A percentile compares a stretch with the other conserved stretches of the same genome.
Evolutionary conservation across 2,888 invertebrate genomes (phyloP).

Genomic region (Lithophane leautieri): DNA sequence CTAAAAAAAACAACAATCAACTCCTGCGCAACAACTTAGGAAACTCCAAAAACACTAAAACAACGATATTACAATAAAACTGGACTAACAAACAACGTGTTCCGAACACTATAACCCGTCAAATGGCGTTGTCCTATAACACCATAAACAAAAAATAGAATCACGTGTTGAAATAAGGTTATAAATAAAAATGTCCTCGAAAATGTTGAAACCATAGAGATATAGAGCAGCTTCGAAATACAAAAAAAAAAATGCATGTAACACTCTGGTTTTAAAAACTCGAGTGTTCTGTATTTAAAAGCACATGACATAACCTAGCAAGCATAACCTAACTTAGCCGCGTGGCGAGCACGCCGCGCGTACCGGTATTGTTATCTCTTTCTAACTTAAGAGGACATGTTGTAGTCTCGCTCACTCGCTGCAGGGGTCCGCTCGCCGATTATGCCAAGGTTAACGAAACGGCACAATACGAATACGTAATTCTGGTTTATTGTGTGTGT

Average conservation of each 20-base stretch:
- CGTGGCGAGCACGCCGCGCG: constrained; percentile 80
- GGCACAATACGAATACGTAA: constrained; percentile 43
- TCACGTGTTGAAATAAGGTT: constrained; percentile 52
- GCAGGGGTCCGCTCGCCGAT: constrained; percentile 54
- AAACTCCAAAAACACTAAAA: constrained; percentile 10
- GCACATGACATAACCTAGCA: constrained; percentile 80
- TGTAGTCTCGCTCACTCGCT: constrained; percentile 46
- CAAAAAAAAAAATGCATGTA: constrained; percentile 18
- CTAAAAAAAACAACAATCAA: constrained; percentile 16
- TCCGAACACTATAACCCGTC: constrained; percentile 13
- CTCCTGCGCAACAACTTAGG: neutral
- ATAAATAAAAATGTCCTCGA: constrained; percentile 35
- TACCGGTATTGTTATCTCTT: constrained; percentile 74
- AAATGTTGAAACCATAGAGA: constrained; percentile 38
- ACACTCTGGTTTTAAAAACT: constrained; percentile 26
- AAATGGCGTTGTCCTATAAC: constrained; percentile 42
- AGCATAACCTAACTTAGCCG: constrained; percentile 65
- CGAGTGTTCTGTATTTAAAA: constrained; percentile 20
- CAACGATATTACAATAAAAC: constrained; percentile 1
- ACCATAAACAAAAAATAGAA: constrained; percentile 52
- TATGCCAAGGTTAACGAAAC: constrained; percentile 60
- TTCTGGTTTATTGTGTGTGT: constrained; percentile 18
- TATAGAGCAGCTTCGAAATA: neutral
- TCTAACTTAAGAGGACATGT: constrained; percentile 48
- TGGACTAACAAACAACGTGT: constrained; percentile 41